Conservation (phyloP, 2,113 vertebrate genomes). For the Synchiropus splendidus region DNA sequence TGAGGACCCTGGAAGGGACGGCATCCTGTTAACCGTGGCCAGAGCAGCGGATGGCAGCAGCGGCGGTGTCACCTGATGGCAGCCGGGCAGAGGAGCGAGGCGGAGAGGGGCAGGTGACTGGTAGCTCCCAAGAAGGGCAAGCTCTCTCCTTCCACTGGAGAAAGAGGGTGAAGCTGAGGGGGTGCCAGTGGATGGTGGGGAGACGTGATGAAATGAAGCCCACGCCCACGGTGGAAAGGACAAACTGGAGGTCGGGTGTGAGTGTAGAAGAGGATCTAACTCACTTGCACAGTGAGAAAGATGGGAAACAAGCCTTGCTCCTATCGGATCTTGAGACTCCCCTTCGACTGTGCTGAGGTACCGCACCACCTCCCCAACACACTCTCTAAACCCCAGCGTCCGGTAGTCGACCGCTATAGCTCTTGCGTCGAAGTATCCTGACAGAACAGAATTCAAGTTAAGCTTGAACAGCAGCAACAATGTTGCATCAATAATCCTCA, state of each 20-base stretch:
- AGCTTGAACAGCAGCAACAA: neutral
- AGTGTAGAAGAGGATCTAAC: constrained; percentile 74
- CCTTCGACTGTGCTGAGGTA: constrained; percentile 83
- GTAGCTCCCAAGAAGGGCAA: constrained; percentile 70
- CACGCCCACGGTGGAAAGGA: constrained; percentile 79
- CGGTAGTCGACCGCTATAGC: constrained; percentile 87
- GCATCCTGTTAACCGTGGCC: constrained; percentile 48
- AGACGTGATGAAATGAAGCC: constrained; percentile 76
- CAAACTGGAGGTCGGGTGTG: constrained; percentile 54
- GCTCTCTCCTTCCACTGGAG: constrained; percentile 62
- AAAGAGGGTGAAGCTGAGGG: constrained; percentile 55
- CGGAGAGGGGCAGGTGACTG: constrained; percentile 59
- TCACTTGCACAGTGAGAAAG: constrained; percentile 85
- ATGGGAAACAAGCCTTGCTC: constrained; percentile 85
- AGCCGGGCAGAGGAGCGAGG: constrained; percentile 51
- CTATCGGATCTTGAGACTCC: constrained; percentile 76
- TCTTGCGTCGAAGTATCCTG: constrained; percentile 85
- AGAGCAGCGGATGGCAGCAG: constrained; percentile 55
- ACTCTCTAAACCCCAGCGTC: constrained; percentile 89
- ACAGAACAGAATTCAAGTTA: constrained; percentile 16
- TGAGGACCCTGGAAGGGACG: constrained; percentile 44
- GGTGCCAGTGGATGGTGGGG: constrained; percentile 28
- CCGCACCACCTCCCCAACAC: constrained; percentile 85
- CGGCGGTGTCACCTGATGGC: constrained; percentile 49
- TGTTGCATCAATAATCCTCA: constrained; percentile 27